These are phyloP conservation scores for Triops longicaudatus DNA, from an alignment of 1,140 invertebrate species.

Conservation along the genomic window DNA sequence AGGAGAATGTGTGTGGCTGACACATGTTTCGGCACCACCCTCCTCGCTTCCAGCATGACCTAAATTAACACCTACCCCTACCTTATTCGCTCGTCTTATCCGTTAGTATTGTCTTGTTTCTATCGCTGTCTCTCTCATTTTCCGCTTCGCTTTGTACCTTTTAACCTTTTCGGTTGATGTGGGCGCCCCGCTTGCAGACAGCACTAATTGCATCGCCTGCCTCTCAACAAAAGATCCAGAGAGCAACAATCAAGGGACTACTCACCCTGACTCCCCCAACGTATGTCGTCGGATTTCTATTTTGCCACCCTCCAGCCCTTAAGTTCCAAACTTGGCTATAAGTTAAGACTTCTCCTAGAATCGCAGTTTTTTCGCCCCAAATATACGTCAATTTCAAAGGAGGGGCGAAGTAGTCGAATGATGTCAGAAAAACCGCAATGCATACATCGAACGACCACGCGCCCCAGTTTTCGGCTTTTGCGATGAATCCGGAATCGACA, in stretches of 20 bases:
- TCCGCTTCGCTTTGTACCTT: not conserved
- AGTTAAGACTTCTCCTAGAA: not conserved
- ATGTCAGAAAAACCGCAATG: not conserved
- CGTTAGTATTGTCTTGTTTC: not conserved
- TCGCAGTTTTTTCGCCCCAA: not conserved
- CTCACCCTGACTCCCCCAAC: not conserved
- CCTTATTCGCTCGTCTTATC: not conserved
- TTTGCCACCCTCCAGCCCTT: not conserved
- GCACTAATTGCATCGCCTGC: conserved; percentile 4
- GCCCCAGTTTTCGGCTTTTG: not conserved
- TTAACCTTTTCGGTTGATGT: not conserved
- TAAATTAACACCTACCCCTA: not conserved
- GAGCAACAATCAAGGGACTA: conserved; percentile 6
- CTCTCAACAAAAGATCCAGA: conserved; percentile 2
- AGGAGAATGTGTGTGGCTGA: not conserved
- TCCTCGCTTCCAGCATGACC: not conserved
- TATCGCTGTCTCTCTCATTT: not conserved
- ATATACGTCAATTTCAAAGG: not conserved
- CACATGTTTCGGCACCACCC: not conserved
- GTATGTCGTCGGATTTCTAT: not conserved
- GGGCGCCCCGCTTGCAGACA: not conserved
- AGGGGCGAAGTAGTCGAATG: not conserved
- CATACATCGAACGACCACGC: not conserved
- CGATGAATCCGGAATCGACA: not conserved
- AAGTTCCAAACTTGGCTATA: too few relatives aligned